Conservation (phyloP, 2,888 invertebrate species). For the Scaptomyza polygonia region DNA sequence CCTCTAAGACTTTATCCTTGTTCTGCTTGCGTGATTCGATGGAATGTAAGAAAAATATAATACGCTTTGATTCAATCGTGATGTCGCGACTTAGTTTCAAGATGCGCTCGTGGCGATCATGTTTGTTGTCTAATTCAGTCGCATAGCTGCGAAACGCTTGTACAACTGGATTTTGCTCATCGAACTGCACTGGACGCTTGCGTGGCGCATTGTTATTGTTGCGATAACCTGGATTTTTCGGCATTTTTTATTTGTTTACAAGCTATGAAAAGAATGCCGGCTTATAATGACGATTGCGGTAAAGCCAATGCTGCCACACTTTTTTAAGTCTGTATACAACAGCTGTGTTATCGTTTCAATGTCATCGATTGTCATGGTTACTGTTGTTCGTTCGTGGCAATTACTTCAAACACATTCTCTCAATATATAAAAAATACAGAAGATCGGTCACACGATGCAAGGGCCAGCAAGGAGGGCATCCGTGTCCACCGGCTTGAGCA, state of each 20-base stretch:
- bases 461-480: constrained; percentile 50
- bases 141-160: constrained; percentile 87
- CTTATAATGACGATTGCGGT: constrained; percentile 5
- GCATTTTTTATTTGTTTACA: constrained; percentile 53
- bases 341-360: constrained; percentile 23
- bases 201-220: constrained; percentile 49
- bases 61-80: constrained; percentile 95
- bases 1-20: constrained; percentile 85
- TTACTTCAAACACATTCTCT: constrained; percentile 16
- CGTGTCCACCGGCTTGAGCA: constrained; percentile 48
- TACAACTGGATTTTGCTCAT: constrained; percentile 80
- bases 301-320: constrained; percentile 30
- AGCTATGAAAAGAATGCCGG: constrained; percentile 30
- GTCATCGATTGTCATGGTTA: constrained; percentile 25
- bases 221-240: constrained; percentile 51
- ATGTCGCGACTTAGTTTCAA: constrained; percentile 93
- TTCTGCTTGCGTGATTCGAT: constrained; percentile 87
- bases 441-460: constrained; percentile 36
- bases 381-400: constrained; percentile 53
- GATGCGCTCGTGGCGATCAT: constrained; percentile 93
- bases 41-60: constrained; percentile 94
- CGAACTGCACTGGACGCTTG: constrained; percentile 49
- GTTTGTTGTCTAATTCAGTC: constrained; percentile 89
- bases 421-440: background rate
- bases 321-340: background rate